A percentile compares a stretch with the other conserved stretches of the same genome.
These are phyloP conservation scores for Harmothoe impar DNA, from an alignment of 2,888 invertebrate genomes.

Conservation along the genomic window DNA sequence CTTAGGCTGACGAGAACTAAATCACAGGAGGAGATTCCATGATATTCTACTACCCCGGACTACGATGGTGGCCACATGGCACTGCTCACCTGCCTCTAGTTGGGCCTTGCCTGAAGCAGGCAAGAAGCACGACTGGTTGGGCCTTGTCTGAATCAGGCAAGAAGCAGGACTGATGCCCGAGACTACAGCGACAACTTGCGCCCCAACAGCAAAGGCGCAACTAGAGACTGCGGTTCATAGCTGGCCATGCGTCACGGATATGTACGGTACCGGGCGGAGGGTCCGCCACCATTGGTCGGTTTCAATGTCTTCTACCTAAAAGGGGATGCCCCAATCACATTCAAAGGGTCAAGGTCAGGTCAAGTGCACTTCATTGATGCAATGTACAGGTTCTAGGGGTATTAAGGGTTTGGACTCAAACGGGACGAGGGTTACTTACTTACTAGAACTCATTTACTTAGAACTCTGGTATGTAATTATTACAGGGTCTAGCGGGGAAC, in stretches of 20 bases:
- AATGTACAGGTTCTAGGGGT: slow-evolving; percentile 43
- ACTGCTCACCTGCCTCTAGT: neutral
- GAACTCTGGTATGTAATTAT: neutral
- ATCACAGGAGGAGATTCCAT: too few species aligned
- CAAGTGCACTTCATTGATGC: slow-evolving; percentile 59
- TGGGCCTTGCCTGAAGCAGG: neutral
- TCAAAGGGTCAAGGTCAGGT: slow-evolving; percentile 41
- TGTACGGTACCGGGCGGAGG: slow-evolving; percentile 1
- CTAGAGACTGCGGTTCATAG: slow-evolving; percentile 36
- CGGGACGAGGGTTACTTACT: too few species aligned
- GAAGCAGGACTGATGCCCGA: too few species aligned
- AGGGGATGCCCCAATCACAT: slow-evolving; percentile 23
- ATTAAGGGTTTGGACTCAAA: neutral
- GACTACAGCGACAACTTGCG: too few species aligned
- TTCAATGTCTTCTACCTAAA: neutral
- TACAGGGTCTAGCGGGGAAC: neutral
- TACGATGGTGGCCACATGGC: slow-evolving; percentile 28
- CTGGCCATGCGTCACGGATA: slow-evolving; percentile 41
- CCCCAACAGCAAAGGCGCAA: too few species aligned
- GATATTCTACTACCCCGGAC: neutral
- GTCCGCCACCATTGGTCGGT: neutral
- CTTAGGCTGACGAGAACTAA: too few species aligned
- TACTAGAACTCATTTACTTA: too few species aligned
- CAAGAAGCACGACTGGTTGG: too few species aligned
- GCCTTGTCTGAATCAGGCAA: neutral